Conservation (phyloP, 2,888 invertebrate species). For the Celastrina argiolus region DNA sequence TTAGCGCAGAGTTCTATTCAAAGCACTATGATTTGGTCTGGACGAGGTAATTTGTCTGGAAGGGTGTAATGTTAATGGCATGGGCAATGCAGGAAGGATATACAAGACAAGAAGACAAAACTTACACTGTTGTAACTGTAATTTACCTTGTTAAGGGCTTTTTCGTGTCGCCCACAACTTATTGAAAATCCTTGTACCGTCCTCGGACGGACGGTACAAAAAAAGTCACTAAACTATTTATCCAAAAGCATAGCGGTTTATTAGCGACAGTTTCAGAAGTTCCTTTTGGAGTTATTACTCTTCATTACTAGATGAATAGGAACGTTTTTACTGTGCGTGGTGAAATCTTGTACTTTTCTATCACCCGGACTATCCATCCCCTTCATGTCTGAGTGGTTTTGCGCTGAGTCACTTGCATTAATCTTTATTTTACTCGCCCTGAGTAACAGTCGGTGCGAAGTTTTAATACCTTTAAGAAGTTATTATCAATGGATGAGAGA, state of each 20-base stretch:
- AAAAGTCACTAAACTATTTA: too few relatives aligned
- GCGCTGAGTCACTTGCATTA: conserved; percentile 13
- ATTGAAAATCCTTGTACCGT: too few relatives aligned
- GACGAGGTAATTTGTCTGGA: too few relatives aligned
- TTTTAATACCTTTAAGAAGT: conserved; percentile 11
- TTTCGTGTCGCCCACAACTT: too few relatives aligned
- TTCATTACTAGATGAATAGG: neutral
- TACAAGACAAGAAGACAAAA: too few relatives aligned
- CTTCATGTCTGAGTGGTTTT: conserved; percentile 3
- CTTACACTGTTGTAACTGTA: too few relatives aligned
- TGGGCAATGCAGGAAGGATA: too few relatives aligned
- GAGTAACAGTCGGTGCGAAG: neutral
- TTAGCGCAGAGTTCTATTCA: too few relatives aligned
- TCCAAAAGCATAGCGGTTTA: too few relatives aligned
- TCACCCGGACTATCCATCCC: neutral
- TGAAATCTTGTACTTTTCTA: neutral
- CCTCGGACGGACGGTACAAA: neutral
- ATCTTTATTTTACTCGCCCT: conserved; percentile 5
- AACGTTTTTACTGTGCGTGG: neutral
- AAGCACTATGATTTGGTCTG: too few relatives aligned
- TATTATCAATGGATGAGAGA: neutral
- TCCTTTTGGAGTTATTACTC: neutral
- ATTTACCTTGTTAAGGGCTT: too few relatives aligned
- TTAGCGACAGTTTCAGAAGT: neutral
- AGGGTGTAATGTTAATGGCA: too few relatives aligned